Base-by-base conservation (phyloP, 2,888 invertebrate species). In the Crepidodera aurea region DNA sequence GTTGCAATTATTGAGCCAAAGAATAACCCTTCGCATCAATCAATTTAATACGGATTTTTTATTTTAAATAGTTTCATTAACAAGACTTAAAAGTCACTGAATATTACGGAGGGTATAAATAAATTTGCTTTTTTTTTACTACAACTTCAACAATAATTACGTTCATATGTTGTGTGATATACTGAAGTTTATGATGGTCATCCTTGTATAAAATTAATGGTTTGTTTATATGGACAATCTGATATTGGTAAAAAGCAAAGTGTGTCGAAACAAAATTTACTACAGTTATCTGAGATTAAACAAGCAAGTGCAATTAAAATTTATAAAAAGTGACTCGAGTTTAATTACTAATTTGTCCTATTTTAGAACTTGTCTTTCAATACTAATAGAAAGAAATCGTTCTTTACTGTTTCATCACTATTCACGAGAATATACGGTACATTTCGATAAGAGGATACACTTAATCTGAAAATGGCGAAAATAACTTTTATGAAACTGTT, bases 1-100 rank as follows among this genome's bases (percentile, higher is more conserved):
- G 60, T 27, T 39, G 50, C 4, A 39, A 42, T 29, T 27, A 71
- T 71, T 69, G 69, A 61, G 64, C 64, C 64, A 70, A 73, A 71
- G 67, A 64, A 66, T 67, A 71, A 69, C 71, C 72, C 69, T 70
- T 71, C 67, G 67, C 69, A 67, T 64, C 62, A 64, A 65, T 57
- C 65, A 66, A 68, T 68, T 69, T 63, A 69, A 66, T 60, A 54
- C 58, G 48, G 51, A 39, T 60, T 64, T 66, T 50, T 66, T 51
- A 51, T 39, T 44, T 60, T 51, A 44, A 48, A 13, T 10, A 29
- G 40, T 44, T 62, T 62, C 55, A 57, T 54, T 54, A 32, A 18
- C 15, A 44, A 10, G 29, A 29, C 6, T 29, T 29, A 29, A 7
- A 29, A 29, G 29, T 29, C 29, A 34, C 2, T 34, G 12, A 34